Conservation (phyloP, 2,797 vertebrate genomes). For the Lepilemur ruficaudatus region DNA sequence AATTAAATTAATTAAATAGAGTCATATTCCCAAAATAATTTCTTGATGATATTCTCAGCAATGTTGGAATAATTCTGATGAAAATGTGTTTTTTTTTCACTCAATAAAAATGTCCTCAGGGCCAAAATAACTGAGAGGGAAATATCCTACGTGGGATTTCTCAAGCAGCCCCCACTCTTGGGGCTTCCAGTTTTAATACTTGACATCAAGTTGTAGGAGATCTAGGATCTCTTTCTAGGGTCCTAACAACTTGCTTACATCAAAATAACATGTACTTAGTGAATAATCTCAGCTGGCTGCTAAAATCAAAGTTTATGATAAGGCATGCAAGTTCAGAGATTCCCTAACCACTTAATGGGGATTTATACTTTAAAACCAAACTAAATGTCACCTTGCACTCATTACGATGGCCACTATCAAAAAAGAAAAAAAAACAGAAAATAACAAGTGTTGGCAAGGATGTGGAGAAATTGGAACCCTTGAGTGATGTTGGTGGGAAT, state of each 20-base stretch:
- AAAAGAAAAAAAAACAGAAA: background rate
- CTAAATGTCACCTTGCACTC: background rate
- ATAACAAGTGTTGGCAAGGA: background rate
- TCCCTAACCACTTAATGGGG: background rate
- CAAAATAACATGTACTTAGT: background rate
- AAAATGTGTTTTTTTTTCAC: background rate
- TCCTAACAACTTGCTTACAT: background rate
- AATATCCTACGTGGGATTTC: background rate
- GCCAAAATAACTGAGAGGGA: constrained; percentile 10
- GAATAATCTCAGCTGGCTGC: background rate
- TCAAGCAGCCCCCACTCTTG: background rate
- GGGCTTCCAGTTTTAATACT: background rate
- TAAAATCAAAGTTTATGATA: constrained; percentile 34
- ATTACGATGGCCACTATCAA: background rate
- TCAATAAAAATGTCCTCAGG: constrained; percentile 7
- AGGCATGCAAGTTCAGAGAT: background rate
- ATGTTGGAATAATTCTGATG: constrained; percentile 23
- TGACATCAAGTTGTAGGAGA: background rate
- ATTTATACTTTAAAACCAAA: constrained; percentile 12
- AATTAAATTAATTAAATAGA: constrained; percentile 10
- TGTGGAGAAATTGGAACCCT: background rate
- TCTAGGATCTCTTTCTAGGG: background rate
- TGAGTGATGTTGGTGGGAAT: background rate
- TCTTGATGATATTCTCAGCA: background rate
- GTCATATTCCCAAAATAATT: constrained; percentile 22